Percentiles rank a stretch among this genome's conserved stretches.
phyloP scores from a whole-genome alignment of 2,113 vertebrate genomes.

The Atherinomorus stipes region DNA sequence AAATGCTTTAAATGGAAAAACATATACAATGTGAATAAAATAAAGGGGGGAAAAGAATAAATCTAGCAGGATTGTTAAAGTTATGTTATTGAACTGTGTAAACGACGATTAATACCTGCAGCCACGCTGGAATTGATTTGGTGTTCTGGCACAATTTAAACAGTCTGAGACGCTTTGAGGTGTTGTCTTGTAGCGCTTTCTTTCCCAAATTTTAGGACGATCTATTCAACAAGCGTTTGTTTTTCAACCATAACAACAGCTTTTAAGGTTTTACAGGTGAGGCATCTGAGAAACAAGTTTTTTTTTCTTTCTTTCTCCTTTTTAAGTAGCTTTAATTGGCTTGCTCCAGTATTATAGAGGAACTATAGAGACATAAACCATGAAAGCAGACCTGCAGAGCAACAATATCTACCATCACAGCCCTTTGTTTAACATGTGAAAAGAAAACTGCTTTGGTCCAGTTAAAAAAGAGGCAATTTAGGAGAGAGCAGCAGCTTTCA shows the following conservation, averaged over 20 bases:
- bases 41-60: background rate
- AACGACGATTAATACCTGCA: slow-evolving; percentile 13
- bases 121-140: slow-evolving; percentile 30
- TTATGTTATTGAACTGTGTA: slow-evolving; percentile 9
- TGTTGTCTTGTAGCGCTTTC: slow-evolving; percentile 31
- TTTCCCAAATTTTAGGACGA: slow-evolving; percentile 45
- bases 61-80: background rate
- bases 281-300: slow-evolving; percentile 27
- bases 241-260: slow-evolving; percentile 55
- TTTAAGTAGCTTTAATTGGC: slow-evolving; percentile 46
- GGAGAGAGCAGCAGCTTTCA: background rate
- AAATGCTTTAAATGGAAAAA: background rate
- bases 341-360: slow-evolving; percentile 23
- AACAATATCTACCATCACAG: slow-evolving; percentile 11
- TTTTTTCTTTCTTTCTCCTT: slow-evolving; percentile 3
- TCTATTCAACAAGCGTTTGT: slow-evolving; percentile 58
- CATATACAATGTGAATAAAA: slow-evolving; percentile 2
- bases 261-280: slow-evolving; percentile 27
- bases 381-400: slow-evolving; percentile 26
- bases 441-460: slow-evolving; percentile 6
- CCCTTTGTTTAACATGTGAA: slow-evolving; percentile 29
- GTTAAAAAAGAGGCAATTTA: slow-evolving; percentile 5
- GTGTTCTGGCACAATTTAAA: slow-evolving; percentile 7
- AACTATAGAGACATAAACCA: slow-evolving; percentile 37
- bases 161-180: slow-evolving; percentile 16